phyloP scores from a whole-genome alignment of 2,797 vertebrate species.

The Rhinoraja longicauda region DNA sequence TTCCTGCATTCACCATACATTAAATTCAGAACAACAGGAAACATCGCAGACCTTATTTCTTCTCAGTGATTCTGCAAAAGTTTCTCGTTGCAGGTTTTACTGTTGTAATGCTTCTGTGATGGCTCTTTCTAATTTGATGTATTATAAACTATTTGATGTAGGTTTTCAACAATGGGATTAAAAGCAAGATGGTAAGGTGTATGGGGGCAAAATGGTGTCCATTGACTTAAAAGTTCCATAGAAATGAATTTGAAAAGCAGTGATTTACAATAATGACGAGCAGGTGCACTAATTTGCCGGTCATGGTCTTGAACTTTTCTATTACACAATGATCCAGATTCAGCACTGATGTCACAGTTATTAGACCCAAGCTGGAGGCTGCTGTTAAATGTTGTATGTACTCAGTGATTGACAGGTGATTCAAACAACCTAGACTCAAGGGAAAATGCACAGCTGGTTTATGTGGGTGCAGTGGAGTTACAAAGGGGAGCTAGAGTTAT shows the following conservation, averaged over 20 bases:
- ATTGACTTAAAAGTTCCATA: neutral
- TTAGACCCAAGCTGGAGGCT: neutral
- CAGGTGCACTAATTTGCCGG: neutral
- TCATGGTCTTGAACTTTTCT: slow-evolving; percentile 16
- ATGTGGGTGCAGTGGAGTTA: neutral
- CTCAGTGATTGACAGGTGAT: neutral
- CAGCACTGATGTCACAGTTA: slow-evolving; percentile 9
- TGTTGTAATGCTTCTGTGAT: neutral
- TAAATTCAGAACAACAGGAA: neutral
- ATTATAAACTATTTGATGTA: neutral
- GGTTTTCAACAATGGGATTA: neutral
- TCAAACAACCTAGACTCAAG: neutral
- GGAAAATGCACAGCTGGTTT: slow-evolving; percentile 14
- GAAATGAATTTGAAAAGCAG: slow-evolving; percentile 3
- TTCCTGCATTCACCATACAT: neutral
- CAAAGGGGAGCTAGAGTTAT: neutral
- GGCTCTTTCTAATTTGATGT: neutral
- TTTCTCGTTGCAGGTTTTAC: neutral
- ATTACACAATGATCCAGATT: neutral
- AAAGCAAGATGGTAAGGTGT: neutral
- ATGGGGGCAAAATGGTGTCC: neutral
- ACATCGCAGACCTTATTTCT: neutral
- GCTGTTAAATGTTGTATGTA: neutral
- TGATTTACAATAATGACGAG: slow-evolving; percentile 14
- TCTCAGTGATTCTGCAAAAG: neutral